These are phyloP conservation scores for Cyrtonyx montezumae DNA, from an alignment of 2,113 vertebrate genomes.

Conservation along the genomic window DNA sequence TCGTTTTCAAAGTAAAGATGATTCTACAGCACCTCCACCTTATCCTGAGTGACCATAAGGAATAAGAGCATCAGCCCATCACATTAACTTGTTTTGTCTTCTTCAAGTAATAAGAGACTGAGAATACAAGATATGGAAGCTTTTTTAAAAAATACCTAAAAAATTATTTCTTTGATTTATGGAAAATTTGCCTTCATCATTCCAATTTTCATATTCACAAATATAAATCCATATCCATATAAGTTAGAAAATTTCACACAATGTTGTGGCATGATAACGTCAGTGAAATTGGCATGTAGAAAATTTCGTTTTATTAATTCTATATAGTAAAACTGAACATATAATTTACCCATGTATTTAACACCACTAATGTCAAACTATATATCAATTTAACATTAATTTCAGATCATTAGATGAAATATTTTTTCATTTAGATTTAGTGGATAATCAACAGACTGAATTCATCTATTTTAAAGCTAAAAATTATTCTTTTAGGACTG, in stretches of 20 bases:
- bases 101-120: neutral
- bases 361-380: neutral
- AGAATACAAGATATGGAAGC: neutral
- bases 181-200: neutral
- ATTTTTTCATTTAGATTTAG: neutral
- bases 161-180: neutral
- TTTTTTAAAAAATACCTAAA: neutral
- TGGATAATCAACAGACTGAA: neutral
- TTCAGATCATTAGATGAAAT: neutral
- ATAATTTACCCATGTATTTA: neutral
- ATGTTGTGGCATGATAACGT: neutral
- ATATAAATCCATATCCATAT: fast-evolving
- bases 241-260: neutral
- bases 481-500: neutral
- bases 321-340: neutral
- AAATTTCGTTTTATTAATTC: neutral
- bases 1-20: neutral
- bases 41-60: neutral
- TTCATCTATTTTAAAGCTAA: neutral
- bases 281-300: neutral
- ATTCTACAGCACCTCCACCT: neutral
- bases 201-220: neutral
- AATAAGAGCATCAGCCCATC: neutral
- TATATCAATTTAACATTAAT: neutral
- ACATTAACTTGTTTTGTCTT: neutral